Percentiles rank a stretch among this genome's conserved stretches.
Conservation (phyloP, 2,797 vertebrate species). For the Pipistrellus nathusii region DNA sequence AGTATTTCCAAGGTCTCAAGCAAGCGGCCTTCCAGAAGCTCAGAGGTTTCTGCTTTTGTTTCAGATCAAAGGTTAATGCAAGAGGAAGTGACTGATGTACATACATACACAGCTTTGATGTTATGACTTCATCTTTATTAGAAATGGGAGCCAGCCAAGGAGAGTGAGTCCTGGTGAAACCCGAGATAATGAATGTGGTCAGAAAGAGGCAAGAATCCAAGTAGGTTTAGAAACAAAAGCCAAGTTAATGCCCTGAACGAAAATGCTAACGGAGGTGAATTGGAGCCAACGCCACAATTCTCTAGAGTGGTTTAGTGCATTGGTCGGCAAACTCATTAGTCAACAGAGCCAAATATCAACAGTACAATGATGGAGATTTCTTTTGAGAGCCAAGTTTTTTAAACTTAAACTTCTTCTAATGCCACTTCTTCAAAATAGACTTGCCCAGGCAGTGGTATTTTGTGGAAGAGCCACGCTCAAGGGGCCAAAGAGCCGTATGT, state of each 20-base stretch:
- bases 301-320: slow-evolving; percentile 36
- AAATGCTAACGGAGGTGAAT: slow-evolving; percentile 51
- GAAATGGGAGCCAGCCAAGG: slow-evolving; percentile 33
- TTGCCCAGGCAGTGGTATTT: too few relatives aligned
- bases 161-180: slow-evolving; percentile 47
- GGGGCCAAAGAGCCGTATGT: too few relatives aligned
- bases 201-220: slow-evolving; percentile 52
- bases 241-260: slow-evolving; percentile 51
- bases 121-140: slow-evolving; percentile 53
- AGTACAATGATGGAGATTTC: too few relatives aligned
- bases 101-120: not conserved
- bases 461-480: too few relatives aligned
- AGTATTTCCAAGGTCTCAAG: not conserved
- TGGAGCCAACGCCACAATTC: slow-evolving; percentile 2
- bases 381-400: too few relatives aligned
- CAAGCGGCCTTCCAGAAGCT: not conserved
- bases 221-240: slow-evolving; percentile 52
- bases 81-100: not conserved
- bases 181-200: slow-evolving; percentile 42
- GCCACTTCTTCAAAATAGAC: too few relatives aligned
- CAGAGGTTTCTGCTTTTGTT: not conserved
- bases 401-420: too few relatives aligned
- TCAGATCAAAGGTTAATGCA: slow-evolving; percentile 60
- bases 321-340: too few relatives aligned
- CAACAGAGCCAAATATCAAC: too few relatives aligned